Evolutionary conservation across 2,113 vertebrate species (phyloP).

Genomic region (Pagrus major): DNA sequence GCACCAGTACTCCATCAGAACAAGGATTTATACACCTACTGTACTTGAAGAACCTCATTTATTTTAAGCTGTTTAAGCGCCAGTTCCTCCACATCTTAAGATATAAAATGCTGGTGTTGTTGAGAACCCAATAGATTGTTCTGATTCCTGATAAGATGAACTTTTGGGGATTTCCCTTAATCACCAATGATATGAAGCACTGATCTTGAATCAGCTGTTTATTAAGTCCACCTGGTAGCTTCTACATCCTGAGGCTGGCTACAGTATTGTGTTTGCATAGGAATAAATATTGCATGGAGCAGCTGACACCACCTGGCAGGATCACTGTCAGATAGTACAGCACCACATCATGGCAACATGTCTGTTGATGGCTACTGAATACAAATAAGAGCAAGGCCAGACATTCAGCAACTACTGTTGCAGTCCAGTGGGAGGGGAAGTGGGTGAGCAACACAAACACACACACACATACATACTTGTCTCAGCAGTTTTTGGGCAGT

Average conservation of each 20-base stretch:
- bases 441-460: constrained; percentile 2
- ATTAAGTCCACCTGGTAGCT: background rate
- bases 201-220: constrained; percentile 27
- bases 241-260: constrained; percentile 32
- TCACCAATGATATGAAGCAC: background rate
- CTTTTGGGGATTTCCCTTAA: background rate
- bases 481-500: constrained; percentile 71
- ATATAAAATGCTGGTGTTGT: background rate
- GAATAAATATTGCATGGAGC: constrained; percentile 57
- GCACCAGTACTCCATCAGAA: constrained; percentile 1
- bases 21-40: background rate
- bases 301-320: constrained; percentile 42
- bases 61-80: constrained; percentile 25
- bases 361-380: constrained; percentile 50
- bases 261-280: constrained; percentile 73
- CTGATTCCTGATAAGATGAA: background rate
- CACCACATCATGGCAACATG: constrained; percentile 66
- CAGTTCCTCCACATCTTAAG: background rate
- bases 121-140: too few relatives aligned
- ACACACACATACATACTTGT: constrained; percentile 22
- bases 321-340: constrained; percentile 51
- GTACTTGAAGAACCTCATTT: constrained; percentile 1
- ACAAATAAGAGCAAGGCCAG: constrained; percentile 52
- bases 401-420: constrained; percentile 58
- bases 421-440: constrained; percentile 51